A percentile compares a stretch with the other conserved stretches of the same genome.
phyloP scores from a whole-genome alignment of 2,888 invertebrate species.

The Pyrrhosoma nymphula region DNA sequence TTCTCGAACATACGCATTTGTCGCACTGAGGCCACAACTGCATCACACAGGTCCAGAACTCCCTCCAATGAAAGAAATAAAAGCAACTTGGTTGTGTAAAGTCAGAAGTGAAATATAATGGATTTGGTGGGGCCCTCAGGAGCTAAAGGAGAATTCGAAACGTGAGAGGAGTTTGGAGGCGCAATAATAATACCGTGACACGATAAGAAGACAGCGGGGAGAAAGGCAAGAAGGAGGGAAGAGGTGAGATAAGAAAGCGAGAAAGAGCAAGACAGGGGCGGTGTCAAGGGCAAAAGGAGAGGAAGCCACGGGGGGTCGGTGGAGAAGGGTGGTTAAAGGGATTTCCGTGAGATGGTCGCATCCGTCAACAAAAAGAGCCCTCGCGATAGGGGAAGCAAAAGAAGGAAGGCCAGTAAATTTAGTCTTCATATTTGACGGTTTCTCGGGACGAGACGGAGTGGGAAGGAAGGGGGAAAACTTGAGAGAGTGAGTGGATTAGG shows the following conservation, averaged over 20 bases:
- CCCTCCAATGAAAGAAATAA: not conserved
- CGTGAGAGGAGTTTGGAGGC: not conserved
- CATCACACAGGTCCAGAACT: not conserved
- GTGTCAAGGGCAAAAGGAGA: not conserved
- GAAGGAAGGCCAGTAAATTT: slow-evolving; percentile 20
- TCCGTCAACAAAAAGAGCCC: slow-evolving; percentile 17
- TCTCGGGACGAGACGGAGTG: not conserved
- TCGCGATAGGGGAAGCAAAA: not conserved
- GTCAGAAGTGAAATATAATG: not conserved
- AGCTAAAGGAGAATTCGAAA: not conserved
- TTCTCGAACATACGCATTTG: too few relatives aligned
- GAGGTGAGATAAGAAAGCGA: not conserved
- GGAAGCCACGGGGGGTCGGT: not conserved
- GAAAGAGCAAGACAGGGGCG: not conserved
- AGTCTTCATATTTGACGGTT: slow-evolving; percentile 43
- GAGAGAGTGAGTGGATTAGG: not conserved
- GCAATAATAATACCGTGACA: not conserved
- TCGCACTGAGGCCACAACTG: not conserved
- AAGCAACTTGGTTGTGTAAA: too few relatives aligned
- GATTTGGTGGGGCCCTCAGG: not conserved
- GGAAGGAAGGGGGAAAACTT: not conserved
- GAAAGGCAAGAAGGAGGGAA: not conserved
- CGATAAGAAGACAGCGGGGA: not conserved
- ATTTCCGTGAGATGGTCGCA: slow-evolving; percentile 40
- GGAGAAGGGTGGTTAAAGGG: not conserved